Percentiles rank a stretch among this genome's conserved stretches.
These are phyloP conservation scores for Ennomos quercinarius DNA, from an alignment of 2,888 invertebrate genomes.

Conservation along the genomic window DNA sequence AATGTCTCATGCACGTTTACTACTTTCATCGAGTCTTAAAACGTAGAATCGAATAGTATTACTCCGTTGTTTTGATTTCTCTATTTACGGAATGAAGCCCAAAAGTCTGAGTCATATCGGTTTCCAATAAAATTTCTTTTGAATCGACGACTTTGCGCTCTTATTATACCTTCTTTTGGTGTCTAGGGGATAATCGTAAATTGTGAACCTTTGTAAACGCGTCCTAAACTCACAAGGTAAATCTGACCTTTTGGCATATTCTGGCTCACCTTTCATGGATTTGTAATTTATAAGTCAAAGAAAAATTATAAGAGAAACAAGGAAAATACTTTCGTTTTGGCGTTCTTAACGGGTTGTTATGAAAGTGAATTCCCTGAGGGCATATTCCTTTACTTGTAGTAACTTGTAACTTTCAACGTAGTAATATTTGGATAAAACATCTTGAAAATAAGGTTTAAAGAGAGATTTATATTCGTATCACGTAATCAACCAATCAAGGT, in stretches of 20 bases:
- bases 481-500: too few relatives aligned
- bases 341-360: neutral
- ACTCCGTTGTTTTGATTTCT: neutral
- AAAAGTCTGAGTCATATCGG: constrained; percentile 10
- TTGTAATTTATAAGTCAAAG: too few relatives aligned
- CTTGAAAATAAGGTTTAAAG: too few relatives aligned
- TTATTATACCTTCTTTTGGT: neutral
- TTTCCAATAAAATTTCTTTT: constrained; percentile 16
- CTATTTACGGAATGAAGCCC: neutral
- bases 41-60: constrained; percentile 3
- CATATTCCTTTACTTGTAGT: too few relatives aligned
- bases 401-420: too few relatives aligned
- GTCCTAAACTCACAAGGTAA: constrained; percentile 12
- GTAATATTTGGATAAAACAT: too few relatives aligned
- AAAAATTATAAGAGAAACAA: too few relatives aligned
- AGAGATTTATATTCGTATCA: too few relatives aligned
- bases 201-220: constrained; percentile 15
- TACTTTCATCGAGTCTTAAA: constrained; percentile 3
- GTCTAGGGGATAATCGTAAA: constrained; percentile 8
- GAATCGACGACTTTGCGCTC: constrained; percentile 1
- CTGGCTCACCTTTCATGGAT: too few relatives aligned
- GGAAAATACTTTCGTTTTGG: neutral
- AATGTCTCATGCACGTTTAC: neutral
- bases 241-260: constrained; percentile 7
- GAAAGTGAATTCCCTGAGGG: neutral